Conservation (phyloP, 1,140 invertebrate genomes). For the Planococcus citri region DNA sequence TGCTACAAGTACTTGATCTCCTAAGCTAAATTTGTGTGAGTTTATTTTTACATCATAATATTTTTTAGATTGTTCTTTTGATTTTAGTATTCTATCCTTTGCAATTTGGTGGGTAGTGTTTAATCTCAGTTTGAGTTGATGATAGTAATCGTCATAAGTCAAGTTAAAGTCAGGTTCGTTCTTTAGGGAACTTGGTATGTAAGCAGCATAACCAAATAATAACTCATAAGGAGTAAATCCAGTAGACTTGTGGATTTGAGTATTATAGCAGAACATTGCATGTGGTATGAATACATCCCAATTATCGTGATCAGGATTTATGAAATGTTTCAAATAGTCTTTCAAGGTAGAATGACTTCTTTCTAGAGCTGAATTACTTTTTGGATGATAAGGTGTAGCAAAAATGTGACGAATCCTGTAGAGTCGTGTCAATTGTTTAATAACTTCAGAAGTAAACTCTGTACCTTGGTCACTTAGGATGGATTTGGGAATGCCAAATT, state of each 20-base stretch:
- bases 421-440: slow-evolving; percentile 27
- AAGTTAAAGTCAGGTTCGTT: too few relatives aligned
- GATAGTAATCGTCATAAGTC: too few relatives aligned
- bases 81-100: too few relatives aligned
- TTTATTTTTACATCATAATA: too few relatives aligned
- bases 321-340: slow-evolving; percentile 34
- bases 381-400: too few relatives aligned
- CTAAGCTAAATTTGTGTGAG: too few relatives aligned
- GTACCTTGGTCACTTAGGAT: slow-evolving; percentile 33
- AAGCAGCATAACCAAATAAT: background rate
- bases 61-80: too few relatives aligned
- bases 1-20: too few relatives aligned
- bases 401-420: slow-evolving; percentile 31
- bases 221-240: slow-evolving; percentile 33
- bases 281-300: too few relatives aligned
- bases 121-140: too few relatives aligned
- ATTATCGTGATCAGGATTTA: slow-evolving; percentile 31
- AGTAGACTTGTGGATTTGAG: slow-evolving; percentile 33
- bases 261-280: slow-evolving; percentile 37
- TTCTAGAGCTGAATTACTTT: slow-evolving; percentile 31
- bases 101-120: too few relatives aligned
- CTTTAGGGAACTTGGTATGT: slow-evolving; percentile 1
- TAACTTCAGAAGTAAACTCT: slow-evolving; percentile 31
- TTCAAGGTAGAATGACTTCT: slow-evolving; percentile 34
- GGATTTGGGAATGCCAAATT: slow-evolving; percentile 31